Conservation (phyloP, 2,113 vertebrate species). For the Mesitornis unicolor region DNA sequence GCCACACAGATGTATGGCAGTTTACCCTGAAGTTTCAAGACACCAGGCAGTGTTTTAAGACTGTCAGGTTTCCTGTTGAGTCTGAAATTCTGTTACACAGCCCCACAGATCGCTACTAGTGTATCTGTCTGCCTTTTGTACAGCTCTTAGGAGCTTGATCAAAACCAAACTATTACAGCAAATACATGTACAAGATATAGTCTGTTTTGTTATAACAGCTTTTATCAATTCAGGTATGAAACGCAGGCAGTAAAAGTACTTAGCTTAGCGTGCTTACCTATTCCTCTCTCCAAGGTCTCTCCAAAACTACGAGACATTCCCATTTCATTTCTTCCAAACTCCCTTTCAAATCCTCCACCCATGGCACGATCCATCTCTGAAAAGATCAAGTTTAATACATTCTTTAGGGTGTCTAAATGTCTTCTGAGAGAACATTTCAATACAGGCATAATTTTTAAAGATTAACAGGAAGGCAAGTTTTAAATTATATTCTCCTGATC, state of each 20-base stretch:
- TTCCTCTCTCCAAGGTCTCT: constrained; percentile 88
- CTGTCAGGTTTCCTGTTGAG: neutral
- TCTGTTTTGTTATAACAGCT: neutral
- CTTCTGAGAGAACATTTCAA: neutral
- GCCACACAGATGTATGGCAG: too few relatives aligned
- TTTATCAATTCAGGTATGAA: neutral
- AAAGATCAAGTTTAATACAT: constrained; percentile 9
- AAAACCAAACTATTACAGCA: too few relatives aligned
- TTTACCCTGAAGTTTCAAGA: too few relatives aligned
- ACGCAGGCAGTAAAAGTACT: neutral
- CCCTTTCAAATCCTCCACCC: constrained; percentile 86
- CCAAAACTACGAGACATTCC: constrained; percentile 88
- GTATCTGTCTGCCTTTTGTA: neutral
- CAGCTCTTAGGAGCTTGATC: neutral
- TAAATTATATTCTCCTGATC: neutral
- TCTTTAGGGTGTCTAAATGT: neutral
- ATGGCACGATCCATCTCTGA: constrained; percentile 89
- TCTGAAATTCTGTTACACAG: neutral
- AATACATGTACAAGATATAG: too few relatives aligned
- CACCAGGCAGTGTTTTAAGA: too few relatives aligned
- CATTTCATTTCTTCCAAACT: constrained; percentile 90
- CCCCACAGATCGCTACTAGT: neutral
- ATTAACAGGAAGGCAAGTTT: neutral
- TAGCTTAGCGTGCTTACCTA: constrained; percentile 72
- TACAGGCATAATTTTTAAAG: neutral